Evolutionary conservation across 2,797 vertebrate species (phyloP), one percentile per base, ranked within the genome.

Genomic region (Sebastes variabilis): DNA sequence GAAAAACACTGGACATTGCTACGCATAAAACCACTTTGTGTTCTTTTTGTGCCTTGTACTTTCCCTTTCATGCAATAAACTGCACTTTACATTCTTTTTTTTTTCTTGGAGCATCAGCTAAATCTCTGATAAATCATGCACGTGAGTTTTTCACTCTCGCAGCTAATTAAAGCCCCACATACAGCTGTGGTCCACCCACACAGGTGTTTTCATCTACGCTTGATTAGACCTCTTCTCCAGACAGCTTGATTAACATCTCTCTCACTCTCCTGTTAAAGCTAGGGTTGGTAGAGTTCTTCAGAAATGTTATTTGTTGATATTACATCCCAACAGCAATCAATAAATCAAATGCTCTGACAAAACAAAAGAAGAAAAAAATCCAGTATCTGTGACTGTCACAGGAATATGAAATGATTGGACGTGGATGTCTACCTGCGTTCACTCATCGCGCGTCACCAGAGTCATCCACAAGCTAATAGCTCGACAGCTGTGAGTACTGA

Each of bases 81-180:
- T 58, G 89, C 90, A 93, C 89, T 93, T 93, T 90, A 86, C 83
- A 69, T 70, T 25, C 6, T n/a, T 27, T 58, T 24, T 58, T 24
- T 27, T 11, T 52, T 52, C 49, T n/a, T 52, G 18, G 42, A n/a
- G 22, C 13, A 20, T 36, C 10, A 24, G 27, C 16, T 14, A 2
- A 66, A 52, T 60, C 5, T 2, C 9, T 27, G 27, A n/a, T 49
- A 1, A 14, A 12, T 14, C 12, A 42, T 36, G 9, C 22, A 38
- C 1, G 0, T 12, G 5, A 54, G 3, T 24, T 67, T 72, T n/a
- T 42, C 27, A 24, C 18, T 49, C 0, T 16, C 8, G 1, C 6
- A 12, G 36, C 59, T 20, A 2, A 58, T 42, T 18, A 27, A 65
- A 59, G 10, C 46, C 32, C 2, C 4, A 1, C 20, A 27, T 4